Percentiles rank a stretch among this genome's conserved stretches.
Conservation (phyloP, 2,888 invertebrate species). For the Linnaemya tessellans region DNA sequence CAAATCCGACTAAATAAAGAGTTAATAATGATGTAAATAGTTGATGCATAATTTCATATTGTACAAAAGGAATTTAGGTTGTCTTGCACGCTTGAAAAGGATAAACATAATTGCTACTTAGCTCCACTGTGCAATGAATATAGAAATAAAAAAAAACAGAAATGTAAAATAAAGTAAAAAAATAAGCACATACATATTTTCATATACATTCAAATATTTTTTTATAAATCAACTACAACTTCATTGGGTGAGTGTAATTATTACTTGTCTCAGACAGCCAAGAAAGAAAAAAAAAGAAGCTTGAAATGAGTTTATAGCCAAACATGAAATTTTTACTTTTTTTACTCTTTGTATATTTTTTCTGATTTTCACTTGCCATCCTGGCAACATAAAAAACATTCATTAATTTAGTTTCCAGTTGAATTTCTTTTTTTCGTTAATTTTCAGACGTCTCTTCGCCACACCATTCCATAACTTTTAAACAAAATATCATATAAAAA, state of each 20-base stretch:
- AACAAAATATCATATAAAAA: constrained; percentile 26
- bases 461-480: constrained; percentile 14
- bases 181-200: too few relatives aligned
- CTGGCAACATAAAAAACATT: constrained; percentile 1
- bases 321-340: constrained; percentile 44
- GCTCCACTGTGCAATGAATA: neutral
- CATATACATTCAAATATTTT: too few relatives aligned
- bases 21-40: too few relatives aligned
- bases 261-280: constrained; percentile 61
- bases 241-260: constrained; percentile 52
- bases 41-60: too few relatives aligned
- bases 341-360: constrained; percentile 27
- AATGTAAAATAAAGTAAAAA: constrained; percentile 13
- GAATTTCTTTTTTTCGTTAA: constrained; percentile 64
- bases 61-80: neutral
- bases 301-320: constrained; percentile 28
- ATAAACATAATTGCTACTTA: too few relatives aligned
- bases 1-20: too few relatives aligned
- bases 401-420: constrained; percentile 68
- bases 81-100: too few relatives aligned
- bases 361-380: constrained; percentile 54
- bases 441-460: constrained; percentile 55
- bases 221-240: constrained; percentile 49
- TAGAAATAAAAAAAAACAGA: neutral
- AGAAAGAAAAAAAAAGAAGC: neutral